Evolutionary conservation across 2,888 invertebrate species (phyloP), one percentile per base, ranked within the genome.

Genomic region (Rhagonycha lutea): DNA sequence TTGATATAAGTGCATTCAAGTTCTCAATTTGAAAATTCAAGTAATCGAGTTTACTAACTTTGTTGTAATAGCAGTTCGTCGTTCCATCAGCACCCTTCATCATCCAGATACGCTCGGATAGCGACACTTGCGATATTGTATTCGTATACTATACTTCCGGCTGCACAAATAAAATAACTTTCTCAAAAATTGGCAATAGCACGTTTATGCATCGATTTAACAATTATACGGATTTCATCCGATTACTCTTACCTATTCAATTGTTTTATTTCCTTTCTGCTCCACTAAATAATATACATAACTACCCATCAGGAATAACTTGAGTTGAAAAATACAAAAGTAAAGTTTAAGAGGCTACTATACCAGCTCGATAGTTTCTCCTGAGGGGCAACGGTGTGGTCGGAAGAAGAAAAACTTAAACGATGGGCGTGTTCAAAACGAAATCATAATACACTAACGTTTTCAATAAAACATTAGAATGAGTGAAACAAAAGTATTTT

Each of bases 31-130:
- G n/a, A n/a, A 79, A 80, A 80, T 75, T 74, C 74, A 70, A 73
- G 76, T 81, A 81, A 81, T 80, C 78, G 78, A 80, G 78, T 81
- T 80, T 80, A 70, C 77, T 70, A 80, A 80, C 78, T 78, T 74
- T 78, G 79, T 79, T 79, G 73, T 68, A 73, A 68, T 72, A 72
- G 73, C 73, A 73, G 74, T 61, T 69, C 70, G 68, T 70, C 74
- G 73, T 74, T 78, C 75, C 75, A 73, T 79, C 79, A 69, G 69
- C 74, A 68, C 69, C 74, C 71, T 60, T 29, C 63, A 11, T 63
- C 74, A 68, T 68, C 63, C 62, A 63, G 70, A 68, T 61, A 68
- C 29, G 73, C 70, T 68, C 61, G 61, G 24, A 4, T 68, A 63
- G 68, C 70, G 62, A 68, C 76, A 70, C 73, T 69, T 29, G 76